Evolutionary conservation across 1,140 invertebrate genomes (phyloP).

Genomic region (Temnothorax nylanderi): DNA sequence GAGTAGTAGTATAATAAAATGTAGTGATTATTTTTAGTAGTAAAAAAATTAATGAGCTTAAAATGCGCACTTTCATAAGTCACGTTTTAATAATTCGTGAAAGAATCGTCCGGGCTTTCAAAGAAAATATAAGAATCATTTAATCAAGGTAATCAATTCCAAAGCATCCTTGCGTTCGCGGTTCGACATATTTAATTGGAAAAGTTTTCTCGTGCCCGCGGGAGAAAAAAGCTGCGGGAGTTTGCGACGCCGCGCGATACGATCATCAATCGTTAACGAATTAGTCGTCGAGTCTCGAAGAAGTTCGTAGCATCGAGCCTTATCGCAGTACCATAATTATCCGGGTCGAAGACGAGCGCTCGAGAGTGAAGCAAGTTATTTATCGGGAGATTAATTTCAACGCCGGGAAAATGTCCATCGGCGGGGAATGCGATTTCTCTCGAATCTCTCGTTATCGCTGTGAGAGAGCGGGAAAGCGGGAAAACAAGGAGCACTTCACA

Average conservation of each 20-base stretch:
- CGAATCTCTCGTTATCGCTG: conserved; percentile 23
- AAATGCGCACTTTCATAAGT: neutral
- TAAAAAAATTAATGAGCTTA: neutral
- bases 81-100: neutral
- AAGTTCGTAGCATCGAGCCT: conserved; percentile 24
- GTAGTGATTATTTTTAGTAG: neutral
- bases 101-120: neutral
- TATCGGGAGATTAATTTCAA: conserved; percentile 63
- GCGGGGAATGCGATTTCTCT: conserved; percentile 28
- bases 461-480: neutral
- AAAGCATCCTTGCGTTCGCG: neutral
- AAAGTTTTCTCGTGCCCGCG: conserved; percentile 32
- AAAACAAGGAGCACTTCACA: conserved; percentile 45
- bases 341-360: conserved; percentile 34
- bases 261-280: conserved; percentile 34
- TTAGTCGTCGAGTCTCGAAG: conserved; percentile 18
- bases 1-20: neutral
- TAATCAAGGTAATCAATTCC: neutral
- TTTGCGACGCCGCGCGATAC: conserved; percentile 3
- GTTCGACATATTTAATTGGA: conserved; percentile 48
- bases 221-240: neutral
- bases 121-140: neutral
- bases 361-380: conserved; percentile 60
- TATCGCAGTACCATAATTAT: conserved; percentile 23
- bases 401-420: neutral